Percentiles rank a stretch among this genome's conserved stretches.
Conservation (phyloP, 2,113 vertebrate genomes). For the Myanophis thanlyinensis region DNA sequence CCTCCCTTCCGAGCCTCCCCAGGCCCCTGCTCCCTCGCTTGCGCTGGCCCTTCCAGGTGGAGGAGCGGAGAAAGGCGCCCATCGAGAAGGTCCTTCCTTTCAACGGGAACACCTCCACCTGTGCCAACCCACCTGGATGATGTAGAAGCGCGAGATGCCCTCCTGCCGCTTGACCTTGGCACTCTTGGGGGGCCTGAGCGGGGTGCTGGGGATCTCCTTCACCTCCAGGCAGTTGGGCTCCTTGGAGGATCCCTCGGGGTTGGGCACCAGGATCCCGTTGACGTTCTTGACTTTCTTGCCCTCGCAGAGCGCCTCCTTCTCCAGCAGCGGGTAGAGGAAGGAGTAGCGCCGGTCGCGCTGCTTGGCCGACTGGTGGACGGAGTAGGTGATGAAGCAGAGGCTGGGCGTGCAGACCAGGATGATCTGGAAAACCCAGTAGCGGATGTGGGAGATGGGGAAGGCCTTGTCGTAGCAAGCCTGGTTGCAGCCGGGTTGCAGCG, state of each 20-base stretch:
- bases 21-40: too few relatives aligned
- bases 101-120: fast-evolving
- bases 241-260: slow-evolving; percentile 69
- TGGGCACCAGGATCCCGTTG: slow-evolving; percentile 76
- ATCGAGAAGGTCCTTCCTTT: neutral
- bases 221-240: slow-evolving; percentile 77
- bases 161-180: slow-evolving; percentile 78
- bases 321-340: slow-evolving; percentile 79
- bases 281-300: slow-evolving; percentile 68
- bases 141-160: slow-evolving; percentile 86
- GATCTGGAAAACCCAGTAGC: slow-evolving; percentile 94
- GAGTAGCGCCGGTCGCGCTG: slow-evolving; percentile 81
- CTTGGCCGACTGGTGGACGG: slow-evolving; percentile 86
- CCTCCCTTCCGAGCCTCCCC: neutral
- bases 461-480: slow-evolving; percentile 90
- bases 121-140: slow-evolving; percentile 71
- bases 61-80: neutral
- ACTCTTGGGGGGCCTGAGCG: slow-evolving; percentile 67
- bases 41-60: neutral
- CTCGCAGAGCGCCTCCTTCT: slow-evolving; percentile 72
- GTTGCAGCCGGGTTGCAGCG: slow-evolving; percentile 86
- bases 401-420: slow-evolving; percentile 90
- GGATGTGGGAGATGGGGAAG: slow-evolving; percentile 90
- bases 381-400: slow-evolving; percentile 92
- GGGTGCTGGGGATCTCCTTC: slow-evolving; percentile 77